Percentiles rank a stretch among this genome's conserved stretches.
Conservation (phyloP, 1,140 invertebrate genomes). For the Drosophila pseudoobscura region DNA sequence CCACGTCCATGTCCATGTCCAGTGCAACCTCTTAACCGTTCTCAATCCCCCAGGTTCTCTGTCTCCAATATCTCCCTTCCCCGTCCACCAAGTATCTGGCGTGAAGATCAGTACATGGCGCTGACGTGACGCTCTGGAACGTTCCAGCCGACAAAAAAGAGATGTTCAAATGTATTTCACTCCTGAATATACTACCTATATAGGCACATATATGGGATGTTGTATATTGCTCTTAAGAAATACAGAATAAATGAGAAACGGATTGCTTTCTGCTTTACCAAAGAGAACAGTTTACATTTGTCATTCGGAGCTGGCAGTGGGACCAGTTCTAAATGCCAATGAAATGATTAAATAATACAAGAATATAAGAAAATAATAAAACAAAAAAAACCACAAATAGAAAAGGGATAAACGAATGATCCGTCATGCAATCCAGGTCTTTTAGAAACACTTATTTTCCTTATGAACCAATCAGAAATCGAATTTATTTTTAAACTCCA, state of each 20-base stretch:
- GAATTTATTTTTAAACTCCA: too few species aligned
- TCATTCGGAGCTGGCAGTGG: constrained; percentile 63
- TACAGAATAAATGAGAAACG: constrained; percentile 68
- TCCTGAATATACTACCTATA: constrained; percentile 35
- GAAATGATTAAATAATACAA: too few species aligned
- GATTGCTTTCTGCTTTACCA: constrained; percentile 50
- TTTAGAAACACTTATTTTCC: too few species aligned
- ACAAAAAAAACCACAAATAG: too few species aligned
- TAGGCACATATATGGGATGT: constrained; percentile 41
- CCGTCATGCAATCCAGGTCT: too few species aligned
- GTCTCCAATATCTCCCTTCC: constrained; percentile 5
- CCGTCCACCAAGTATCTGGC: constrained; percentile 57
- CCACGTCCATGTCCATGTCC: constrained; percentile 4
- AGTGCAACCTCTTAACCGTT: constrained; percentile 44
- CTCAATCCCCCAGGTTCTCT: constrained; percentile 7
- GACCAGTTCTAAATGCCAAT: background rate
- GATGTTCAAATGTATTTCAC: constrained; percentile 70
- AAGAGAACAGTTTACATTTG: constrained; percentile 67
- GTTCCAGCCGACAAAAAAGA: constrained; percentile 31
- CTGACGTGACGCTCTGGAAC: constrained; percentile 55
- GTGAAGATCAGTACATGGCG: constrained; percentile 67
- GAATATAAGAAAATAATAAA: too few species aligned
- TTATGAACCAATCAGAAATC: too few species aligned
- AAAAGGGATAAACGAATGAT: too few species aligned
- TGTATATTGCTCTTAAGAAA: constrained; percentile 25